A percentile compares a stretch with the other conserved stretches of the same genome.
Evolutionary conservation across 1,140 invertebrate genomes (phyloP).

Genomic region (Piezodorus guildinii): DNA sequence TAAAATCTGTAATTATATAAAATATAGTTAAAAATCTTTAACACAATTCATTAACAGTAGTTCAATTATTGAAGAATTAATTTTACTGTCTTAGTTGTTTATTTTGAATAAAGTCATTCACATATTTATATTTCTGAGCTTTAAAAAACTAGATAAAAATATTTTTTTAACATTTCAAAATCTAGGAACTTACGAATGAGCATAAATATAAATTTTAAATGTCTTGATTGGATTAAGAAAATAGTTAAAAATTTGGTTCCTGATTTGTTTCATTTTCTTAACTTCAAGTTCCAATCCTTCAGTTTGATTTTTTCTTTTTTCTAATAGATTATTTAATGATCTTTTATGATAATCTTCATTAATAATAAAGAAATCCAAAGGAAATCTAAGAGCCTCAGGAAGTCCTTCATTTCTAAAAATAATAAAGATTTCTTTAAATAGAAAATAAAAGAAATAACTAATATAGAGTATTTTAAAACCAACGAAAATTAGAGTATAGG

Average conservation of each 20-base stretch:
- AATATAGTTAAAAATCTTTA: background rate
- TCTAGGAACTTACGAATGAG: too few species aligned
- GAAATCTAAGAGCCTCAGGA: background rate
- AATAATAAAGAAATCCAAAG: background rate
- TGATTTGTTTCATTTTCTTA: conserved; percentile 1
- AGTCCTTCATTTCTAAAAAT: conserved; percentile 9
- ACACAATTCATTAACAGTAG: background rate
- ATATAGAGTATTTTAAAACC: too few species aligned
- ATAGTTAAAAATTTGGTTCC: conserved; percentile 15
- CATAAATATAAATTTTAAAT: background rate
- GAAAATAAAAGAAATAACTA: background rate
- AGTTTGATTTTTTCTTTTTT: background rate
- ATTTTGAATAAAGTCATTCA: too few species aligned
- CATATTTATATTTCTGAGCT: too few species aligned
- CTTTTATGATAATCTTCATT: background rate
- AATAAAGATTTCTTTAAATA: background rate
- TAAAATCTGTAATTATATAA: background rate
- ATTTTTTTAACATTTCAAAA: background rate
- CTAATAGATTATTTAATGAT: background rate
- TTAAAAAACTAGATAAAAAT: too few species aligned
- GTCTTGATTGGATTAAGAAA: conserved; percentile 14
- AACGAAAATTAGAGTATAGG: too few species aligned
- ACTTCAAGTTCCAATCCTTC: background rate
- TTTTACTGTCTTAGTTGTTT: too few species aligned
- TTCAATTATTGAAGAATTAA: background rate